phyloP scores from a whole-genome alignment of 2,888 invertebrate genomes.

The Mellilla xanthometata region DNA sequence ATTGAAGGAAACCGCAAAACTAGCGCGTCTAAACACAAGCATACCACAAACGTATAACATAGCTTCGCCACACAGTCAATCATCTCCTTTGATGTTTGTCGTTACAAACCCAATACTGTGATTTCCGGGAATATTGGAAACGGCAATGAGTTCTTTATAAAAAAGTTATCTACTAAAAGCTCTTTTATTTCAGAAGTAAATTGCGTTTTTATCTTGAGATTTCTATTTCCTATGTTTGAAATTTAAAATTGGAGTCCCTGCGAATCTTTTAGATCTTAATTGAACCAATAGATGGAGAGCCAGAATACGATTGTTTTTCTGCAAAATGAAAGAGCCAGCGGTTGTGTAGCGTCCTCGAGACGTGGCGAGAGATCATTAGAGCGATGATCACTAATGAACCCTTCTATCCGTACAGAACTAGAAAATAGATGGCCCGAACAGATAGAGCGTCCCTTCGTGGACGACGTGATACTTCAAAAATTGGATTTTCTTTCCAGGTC shows the following conservation, averaged over 20 bases:
- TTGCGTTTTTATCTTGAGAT: constrained; percentile 15
- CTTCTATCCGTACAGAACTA: constrained; percentile 43
- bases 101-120: constrained; percentile 4
- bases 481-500: constrained; percentile 42
- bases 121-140: constrained; percentile 3
- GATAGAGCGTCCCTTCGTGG: constrained; percentile 46
- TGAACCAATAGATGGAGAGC: constrained; percentile 28
- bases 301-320: constrained; percentile 24
- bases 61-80: constrained; percentile 7
- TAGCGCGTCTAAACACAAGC: constrained; percentile 1
- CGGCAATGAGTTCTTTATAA: constrained; percentile 8
- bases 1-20: constrained; percentile 23
- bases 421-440: constrained; percentile 49
- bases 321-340: constrained; percentile 37
- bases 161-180: constrained; percentile 14
- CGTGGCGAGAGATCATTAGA: constrained; percentile 61
- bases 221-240: constrained; percentile 13
- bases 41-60: not conserved
- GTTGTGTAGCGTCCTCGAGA: constrained; percentile 37
- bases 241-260: constrained; percentile 11
- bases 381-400: constrained; percentile 72
- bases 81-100: constrained; percentile 16
- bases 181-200: constrained; percentile 13
- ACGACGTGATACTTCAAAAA: constrained; percentile 43
- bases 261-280: constrained; percentile 16